Evolutionary conservation across 1,140 invertebrate genomes (phyloP).

Genomic region (Zaprionus tsacasi): DNA sequence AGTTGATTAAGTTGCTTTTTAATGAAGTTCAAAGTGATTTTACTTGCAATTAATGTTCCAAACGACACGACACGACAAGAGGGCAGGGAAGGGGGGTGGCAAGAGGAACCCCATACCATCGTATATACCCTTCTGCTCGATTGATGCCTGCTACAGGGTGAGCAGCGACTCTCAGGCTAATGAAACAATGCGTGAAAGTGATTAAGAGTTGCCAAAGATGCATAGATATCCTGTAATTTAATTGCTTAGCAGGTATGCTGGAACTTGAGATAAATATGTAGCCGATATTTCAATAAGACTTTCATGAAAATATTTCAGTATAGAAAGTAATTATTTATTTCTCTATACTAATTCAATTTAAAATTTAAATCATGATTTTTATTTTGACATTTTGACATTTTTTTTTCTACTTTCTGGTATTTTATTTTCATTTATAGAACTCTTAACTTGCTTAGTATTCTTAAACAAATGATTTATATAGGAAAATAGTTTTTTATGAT

Average conservation of each 20-base stretch:
- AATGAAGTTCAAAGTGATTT: constrained; percentile 83
- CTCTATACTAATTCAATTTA: no score
- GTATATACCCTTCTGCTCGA: neutral
- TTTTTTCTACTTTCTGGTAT: no score
- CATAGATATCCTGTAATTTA: neutral
- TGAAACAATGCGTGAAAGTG: constrained; percentile 3
- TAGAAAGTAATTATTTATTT: neutral
- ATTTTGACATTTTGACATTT: no score
- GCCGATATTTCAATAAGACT: no score
- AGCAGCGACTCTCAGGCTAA: neutral
- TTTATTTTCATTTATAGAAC: no score
- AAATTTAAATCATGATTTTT: no score
- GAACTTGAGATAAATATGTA: neutral
- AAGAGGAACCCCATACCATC: no score
- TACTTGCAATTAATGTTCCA: constrained; percentile 69
- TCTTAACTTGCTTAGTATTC: no score
- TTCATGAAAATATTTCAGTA: no score
- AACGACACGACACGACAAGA: constrained; percentile 11
- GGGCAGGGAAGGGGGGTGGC: neutral
- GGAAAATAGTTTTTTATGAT: no score
- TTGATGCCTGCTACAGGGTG: neutral
- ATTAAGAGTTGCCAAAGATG: neutral
- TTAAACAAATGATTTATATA: no score
- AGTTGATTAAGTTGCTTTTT: constrained; percentile 80
- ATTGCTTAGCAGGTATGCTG: neutral